phyloP scores from a whole-genome alignment of 2,888 invertebrate genomes.

The Andrena dorsata region DNA sequence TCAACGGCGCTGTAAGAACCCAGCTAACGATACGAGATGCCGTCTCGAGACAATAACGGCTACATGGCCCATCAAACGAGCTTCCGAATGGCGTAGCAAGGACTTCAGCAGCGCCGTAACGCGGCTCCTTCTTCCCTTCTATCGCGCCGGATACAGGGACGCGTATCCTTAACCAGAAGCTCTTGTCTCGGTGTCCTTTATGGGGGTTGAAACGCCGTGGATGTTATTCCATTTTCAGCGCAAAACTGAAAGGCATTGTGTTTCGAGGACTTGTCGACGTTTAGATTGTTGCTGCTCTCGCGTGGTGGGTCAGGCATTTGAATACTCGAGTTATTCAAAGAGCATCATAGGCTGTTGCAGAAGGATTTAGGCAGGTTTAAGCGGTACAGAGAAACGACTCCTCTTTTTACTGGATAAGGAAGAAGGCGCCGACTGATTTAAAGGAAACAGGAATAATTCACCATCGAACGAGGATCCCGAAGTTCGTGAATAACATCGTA shows the following conservation, averaged over 20 bases:
- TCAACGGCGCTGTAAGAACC: constrained; percentile 74
- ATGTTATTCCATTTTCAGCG: constrained; percentile 19
- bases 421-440: constrained; percentile 1
- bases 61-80: constrained; percentile 83
- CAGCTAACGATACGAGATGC: constrained; percentile 68
- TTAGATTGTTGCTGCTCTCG: neutral
- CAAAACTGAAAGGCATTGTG: neutral
- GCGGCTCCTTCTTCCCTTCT: constrained; percentile 71
- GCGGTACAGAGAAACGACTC: no score
- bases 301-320: no score
- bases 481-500: constrained; percentile 56
- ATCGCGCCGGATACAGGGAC: constrained; percentile 58
- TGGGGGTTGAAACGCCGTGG: constrained; percentile 72
- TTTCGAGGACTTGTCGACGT: constrained; percentile 23
- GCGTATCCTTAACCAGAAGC: constrained; percentile 64
- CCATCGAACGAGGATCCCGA: constrained; percentile 33
- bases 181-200: constrained; percentile 77
- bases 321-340: no score
- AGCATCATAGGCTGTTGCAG: no score
- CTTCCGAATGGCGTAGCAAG: constrained; percentile 82
- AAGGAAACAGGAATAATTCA: constrained; percentile 20
- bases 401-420: neutral
- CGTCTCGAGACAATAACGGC: constrained; percentile 82
- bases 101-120: constrained; percentile 78
- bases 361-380: no score